Conservation (phyloP, 2,888 invertebrate genomes). For the Cyaniris semiargus region DNA sequence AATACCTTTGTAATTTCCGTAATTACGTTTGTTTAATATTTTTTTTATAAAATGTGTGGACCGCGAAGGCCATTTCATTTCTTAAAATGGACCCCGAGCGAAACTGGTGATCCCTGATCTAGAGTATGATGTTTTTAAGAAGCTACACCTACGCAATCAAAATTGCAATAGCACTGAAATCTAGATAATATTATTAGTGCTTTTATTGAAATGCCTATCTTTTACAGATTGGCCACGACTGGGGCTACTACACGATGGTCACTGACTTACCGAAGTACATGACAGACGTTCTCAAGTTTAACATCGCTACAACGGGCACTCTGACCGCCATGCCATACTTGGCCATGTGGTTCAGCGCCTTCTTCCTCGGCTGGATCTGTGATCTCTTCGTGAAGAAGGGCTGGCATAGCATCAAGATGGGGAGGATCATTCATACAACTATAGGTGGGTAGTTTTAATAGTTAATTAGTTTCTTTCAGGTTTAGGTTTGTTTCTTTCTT, state of each 20-base stretch:
- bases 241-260: constrained; percentile 87
- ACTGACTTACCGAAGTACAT: constrained; percentile 86
- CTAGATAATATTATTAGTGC: too few relatives aligned
- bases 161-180: too few relatives aligned
- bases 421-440: constrained; percentile 84
- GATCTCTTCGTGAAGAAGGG: constrained; percentile 83
- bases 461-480: too few relatives aligned
- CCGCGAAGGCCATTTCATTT: too few relatives aligned
- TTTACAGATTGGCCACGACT: constrained; percentile 76
- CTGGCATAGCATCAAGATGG: constrained; percentile 80
- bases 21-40: too few relatives aligned
- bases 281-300: constrained; percentile 84
- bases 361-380: constrained; percentile 84
- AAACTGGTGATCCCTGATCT: too few relatives aligned
- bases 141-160: too few relatives aligned
- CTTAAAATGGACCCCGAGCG: too few relatives aligned
- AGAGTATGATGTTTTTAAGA: too few relatives aligned
- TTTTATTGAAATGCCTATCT: not conserved
- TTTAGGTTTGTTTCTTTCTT: too few relatives aligned
- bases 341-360: constrained; percentile 85
- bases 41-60: too few relatives aligned
- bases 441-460: constrained; percentile 67
- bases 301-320: constrained; percentile 83
- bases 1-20: too few relatives aligned
- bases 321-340: constrained; percentile 84